Base-by-base conservation (phyloP, 2,888 invertebrate species). In the Holacanthella duospinosa region DNA sequence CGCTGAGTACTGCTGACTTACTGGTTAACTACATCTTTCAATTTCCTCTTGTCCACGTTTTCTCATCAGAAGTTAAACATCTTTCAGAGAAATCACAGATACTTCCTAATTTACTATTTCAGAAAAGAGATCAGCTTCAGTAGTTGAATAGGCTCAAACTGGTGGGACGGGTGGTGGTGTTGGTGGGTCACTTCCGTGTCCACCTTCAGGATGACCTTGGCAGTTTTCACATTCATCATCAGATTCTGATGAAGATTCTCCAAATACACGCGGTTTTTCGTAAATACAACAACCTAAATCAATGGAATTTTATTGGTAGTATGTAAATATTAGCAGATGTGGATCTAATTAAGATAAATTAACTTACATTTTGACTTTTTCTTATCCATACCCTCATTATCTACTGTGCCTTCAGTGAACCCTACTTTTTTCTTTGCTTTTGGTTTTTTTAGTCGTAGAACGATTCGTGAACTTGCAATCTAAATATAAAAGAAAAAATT, bases 331-430 rank as follows among this genome's bases (percentile, higher is more conserved):
- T 36, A 54, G 64, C 2, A 59, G 56, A 55, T 64, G 56, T 61
- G 66, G 66, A 64, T 62, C 55, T 63, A 54, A 57, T 63, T 44
- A n/a, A 27, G 25, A 26, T 29, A 43, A 3, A 55, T 44, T 27
- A 1, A 55, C 27, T 83, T 80, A 93, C 95, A 95, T 83, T 95
- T 96, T 27, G 95, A 95, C 78, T 95, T 95, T 79, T 93, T 94
- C 78, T 89, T 92, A 76, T 91, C 89, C 87, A 95, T 84, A 75
- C 92, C 80, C 77, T 96, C 95, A 79, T 96, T 95, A 78, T 96
- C 95, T 19, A 96, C 88, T 1, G 94, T 93, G 73, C 87, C 92
- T 65, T 86, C 85, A 12, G 87, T 86, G 92, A 93, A 96, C 66
- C 86, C 86, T 0, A 95, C 94, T 74, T 79, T 78, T 77, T 89